Percentiles rank a stretch among this genome's conserved stretches.
These are phyloP conservation scores for Bubo scandiacus DNA, from an alignment of 2,113 vertebrate genomes.

Conservation along the genomic window DNA sequence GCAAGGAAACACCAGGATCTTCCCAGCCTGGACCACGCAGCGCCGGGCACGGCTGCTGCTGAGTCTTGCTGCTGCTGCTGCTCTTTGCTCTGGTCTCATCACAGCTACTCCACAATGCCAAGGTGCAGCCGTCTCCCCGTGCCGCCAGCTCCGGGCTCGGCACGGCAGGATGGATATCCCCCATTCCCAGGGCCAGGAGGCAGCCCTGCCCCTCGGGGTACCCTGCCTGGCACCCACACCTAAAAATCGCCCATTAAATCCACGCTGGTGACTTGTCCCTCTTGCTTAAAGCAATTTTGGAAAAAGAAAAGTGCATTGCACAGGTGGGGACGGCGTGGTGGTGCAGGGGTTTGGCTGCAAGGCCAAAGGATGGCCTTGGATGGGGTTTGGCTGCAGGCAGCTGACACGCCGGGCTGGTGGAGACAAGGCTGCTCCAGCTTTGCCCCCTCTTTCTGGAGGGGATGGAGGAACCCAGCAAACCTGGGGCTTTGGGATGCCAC, in stretches of 20 bases:
- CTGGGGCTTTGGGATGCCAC: not conserved
- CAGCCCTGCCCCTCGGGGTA: not conserved
- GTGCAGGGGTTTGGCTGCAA: not conserved
- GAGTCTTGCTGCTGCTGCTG: not conserved
- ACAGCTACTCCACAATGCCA: not conserved
- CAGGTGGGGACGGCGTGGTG: no score
- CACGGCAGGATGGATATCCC: not conserved
- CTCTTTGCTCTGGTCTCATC: not conserved
- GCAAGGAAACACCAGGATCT: not conserved
- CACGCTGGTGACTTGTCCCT: rapidly evolving
- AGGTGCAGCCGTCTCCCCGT: not conserved
- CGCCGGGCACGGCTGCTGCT: not conserved
- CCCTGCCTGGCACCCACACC: not conserved
- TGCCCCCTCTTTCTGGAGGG: not conserved
- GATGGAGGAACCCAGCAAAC: not conserved
- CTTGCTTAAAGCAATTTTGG: not conserved
- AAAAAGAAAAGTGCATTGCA: not conserved
- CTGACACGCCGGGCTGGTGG: rapidly evolving
- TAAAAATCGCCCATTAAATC: not conserved
- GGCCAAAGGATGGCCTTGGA: no score
- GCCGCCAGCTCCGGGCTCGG: rapidly evolving
- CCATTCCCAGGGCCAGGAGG: not conserved
- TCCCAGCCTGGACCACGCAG: not conserved
- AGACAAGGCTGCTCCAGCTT: not conserved
- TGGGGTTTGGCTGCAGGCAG: not conserved